These are phyloP conservation scores for Aphrophora alni DNA, from an alignment of 2,888 invertebrate species.

Conservation along the genomic window DNA sequence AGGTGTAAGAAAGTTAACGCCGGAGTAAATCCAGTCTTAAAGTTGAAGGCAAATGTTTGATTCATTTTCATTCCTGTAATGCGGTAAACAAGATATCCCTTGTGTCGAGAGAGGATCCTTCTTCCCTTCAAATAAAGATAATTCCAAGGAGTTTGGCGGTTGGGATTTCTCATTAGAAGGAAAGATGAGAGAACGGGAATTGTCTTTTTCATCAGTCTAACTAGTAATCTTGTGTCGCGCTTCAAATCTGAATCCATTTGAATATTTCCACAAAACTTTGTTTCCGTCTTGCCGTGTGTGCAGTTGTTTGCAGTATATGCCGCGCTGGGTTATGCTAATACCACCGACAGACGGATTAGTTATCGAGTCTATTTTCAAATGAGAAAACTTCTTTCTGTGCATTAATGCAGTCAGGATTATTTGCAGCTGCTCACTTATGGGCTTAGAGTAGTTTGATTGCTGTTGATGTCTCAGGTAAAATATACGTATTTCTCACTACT, in stretches of 20 bases:
- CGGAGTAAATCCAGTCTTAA: background rate
- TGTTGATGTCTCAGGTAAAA: too few species aligned
- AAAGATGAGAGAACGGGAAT: background rate
- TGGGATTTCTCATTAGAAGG: constrained; percentile 3
- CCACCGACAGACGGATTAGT: background rate
- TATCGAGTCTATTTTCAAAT: constrained; percentile 2
- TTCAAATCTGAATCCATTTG: constrained; percentile 34
- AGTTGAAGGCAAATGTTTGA: background rate
- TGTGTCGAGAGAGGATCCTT: background rate
- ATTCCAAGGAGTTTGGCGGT: background rate
- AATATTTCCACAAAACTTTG: constrained; percentile 29
- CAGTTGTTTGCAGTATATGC: background rate
- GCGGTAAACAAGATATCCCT: background rate
- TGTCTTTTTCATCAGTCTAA: constrained; percentile 3
- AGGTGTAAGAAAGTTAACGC: too few species aligned
- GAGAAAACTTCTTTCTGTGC: background rate
- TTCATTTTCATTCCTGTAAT: background rate
- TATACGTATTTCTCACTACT: too few species aligned
- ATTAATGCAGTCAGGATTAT: background rate
- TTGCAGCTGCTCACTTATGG: too few species aligned
- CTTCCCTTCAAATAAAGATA: background rate
- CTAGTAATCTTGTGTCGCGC: constrained; percentile 25
- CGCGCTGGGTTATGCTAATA: constrained; percentile 7
- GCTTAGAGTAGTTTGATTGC: too few species aligned
- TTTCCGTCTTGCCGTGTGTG: too few species aligned